Percentiles rank a stretch among this genome's conserved stretches.
These are phyloP conservation scores for Paratilapia polleni DNA, from an alignment of 2,113 vertebrate genomes.

Conservation along the genomic window DNA sequence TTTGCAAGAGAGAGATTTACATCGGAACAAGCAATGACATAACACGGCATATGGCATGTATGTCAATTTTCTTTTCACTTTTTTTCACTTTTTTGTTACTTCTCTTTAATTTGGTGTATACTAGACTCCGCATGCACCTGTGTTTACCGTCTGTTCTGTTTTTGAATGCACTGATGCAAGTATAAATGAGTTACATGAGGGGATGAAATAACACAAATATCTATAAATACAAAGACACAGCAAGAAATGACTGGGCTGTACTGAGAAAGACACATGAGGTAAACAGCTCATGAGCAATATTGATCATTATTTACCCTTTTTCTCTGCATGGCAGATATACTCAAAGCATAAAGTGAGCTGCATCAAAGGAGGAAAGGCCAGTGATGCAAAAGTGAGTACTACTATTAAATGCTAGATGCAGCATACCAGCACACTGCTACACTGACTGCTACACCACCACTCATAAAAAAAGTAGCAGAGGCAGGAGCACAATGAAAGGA, in stretches of 20 bases:
- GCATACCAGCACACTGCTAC: constrained; percentile 1
- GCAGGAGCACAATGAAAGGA: neutral
- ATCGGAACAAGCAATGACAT: neutral
- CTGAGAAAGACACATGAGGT: neutral
- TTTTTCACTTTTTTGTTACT: neutral
- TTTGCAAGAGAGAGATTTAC: neutral
- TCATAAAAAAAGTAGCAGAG: neutral
- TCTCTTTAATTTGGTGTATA: neutral
- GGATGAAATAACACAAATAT: constrained; percentile 7
- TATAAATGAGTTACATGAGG: neutral
- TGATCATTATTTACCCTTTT: neutral
- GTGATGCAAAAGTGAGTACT: constrained; percentile 38
- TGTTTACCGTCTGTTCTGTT: constrained; percentile 17
- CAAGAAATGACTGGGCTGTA: neutral
- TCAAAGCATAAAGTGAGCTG: neutral
- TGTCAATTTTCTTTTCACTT: neutral
- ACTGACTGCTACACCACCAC: neutral
- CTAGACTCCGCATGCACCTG: constrained; percentile 6
- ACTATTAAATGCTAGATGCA: constrained; percentile 27
- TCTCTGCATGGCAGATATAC: neutral
- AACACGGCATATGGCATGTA: neutral
- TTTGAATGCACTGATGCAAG: constrained; percentile 20
- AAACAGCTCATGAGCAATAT: neutral
- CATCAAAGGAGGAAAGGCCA: neutral
- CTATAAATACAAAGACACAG: constrained; percentile 1